Conservation (phyloP, 2,113 vertebrate species). For the Tachysurus vachellii region DNA sequence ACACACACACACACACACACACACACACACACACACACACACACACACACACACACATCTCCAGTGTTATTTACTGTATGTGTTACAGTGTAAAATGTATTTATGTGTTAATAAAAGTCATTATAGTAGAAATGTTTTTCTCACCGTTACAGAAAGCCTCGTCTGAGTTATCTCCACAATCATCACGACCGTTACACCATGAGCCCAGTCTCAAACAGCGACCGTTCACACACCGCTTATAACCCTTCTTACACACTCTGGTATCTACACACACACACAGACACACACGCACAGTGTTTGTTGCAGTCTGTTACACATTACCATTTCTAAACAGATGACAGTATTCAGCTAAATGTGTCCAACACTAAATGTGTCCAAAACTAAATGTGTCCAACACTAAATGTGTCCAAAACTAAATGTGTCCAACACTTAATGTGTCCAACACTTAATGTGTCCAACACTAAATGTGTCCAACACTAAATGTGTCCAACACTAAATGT, state of each 20-base stretch:
- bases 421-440: no score
- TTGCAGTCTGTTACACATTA: no score
- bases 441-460: no score
- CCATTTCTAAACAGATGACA: no score
- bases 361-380: no score
- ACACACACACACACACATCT: not conserved
- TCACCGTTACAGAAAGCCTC: constrained; percentile 94
- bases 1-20: constrained; percentile 50
- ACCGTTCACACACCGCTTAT: constrained; percentile 86
- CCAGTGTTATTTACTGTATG: not conserved
- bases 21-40: constrained; percentile 16
- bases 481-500: no score
- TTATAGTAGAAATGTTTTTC: constrained; percentile 38
- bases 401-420: no score
- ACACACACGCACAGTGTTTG: not conserved
- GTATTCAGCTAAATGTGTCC: no score
- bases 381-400: no score
- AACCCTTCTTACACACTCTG: constrained; percentile 91
- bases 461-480: no score
- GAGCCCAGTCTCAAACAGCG: constrained; percentile 83
- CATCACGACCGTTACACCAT: constrained; percentile 88
- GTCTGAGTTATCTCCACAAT: constrained; percentile 92
- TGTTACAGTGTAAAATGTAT: not conserved
- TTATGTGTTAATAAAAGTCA: not conserved
- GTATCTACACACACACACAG: constrained; percentile 74